Conservation (phyloP, 2,797 vertebrate species). For the Otolemur crassicaudatus region DNA sequence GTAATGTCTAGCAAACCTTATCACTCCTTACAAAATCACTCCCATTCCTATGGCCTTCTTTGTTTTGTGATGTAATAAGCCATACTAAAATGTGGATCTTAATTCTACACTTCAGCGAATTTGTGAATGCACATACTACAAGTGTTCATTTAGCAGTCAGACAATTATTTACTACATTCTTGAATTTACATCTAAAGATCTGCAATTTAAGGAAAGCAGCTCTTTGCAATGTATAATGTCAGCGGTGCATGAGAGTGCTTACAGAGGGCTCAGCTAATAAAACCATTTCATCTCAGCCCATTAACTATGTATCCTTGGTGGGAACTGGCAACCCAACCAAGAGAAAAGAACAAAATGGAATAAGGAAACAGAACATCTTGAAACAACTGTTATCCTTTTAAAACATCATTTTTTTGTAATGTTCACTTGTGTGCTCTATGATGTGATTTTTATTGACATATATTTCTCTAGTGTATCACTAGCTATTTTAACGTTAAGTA, state of each 20-base stretch:
- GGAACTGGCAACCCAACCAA: constrained; percentile 42
- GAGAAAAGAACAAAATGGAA: constrained; percentile 35
- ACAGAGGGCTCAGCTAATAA: constrained; percentile 75
- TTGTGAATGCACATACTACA: constrained; percentile 51
- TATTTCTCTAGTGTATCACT: constrained; percentile 16
- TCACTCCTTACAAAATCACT: constrained; percentile 33
- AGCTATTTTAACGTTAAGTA: constrained; percentile 16
- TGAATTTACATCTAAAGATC: constrained; percentile 64
- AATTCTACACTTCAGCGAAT: constrained; percentile 74
- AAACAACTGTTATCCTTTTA: constrained; percentile 67
- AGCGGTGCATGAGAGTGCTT: constrained; percentile 76
- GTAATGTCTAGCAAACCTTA: constrained; percentile 12
- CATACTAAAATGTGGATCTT: constrained; percentile 50
- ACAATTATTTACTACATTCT: constrained; percentile 62
- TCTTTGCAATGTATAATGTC: constrained; percentile 57
- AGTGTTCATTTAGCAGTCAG: constrained; percentile 58
- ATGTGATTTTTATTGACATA: constrained; percentile 57
- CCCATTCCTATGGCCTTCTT: constrained; percentile 6
- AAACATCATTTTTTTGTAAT: constrained; percentile 39
- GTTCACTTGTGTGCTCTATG: constrained; percentile 40
- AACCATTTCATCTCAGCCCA: constrained; percentile 63
- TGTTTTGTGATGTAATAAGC: constrained; percentile 70
- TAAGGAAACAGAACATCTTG: constrained; percentile 54
- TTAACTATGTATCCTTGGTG: constrained; percentile 65
- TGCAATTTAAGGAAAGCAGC: constrained; percentile 58